These are phyloP conservation scores for Pithys albifrons DNA, from an alignment of 2,113 vertebrate genomes.

Conservation along the genomic window DNA sequence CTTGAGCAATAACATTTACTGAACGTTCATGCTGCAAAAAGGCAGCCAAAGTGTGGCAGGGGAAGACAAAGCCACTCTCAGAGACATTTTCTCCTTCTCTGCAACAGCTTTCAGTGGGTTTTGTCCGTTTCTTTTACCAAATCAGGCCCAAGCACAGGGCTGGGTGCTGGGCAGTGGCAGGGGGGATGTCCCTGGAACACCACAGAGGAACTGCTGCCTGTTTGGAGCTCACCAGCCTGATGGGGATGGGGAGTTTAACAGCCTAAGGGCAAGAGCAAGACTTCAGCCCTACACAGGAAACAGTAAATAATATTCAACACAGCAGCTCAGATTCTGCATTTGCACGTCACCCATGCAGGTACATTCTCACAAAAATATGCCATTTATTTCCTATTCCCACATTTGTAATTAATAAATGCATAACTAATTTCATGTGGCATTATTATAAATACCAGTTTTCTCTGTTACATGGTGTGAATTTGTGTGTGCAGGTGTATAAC, in stretches of 20 bases:
- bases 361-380: background rate
- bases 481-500: background rate
- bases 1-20: slow-evolving; percentile 7
- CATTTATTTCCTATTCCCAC: background rate
- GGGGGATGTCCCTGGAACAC: accelerated
- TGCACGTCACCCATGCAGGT: background rate
- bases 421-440: background rate
- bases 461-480: background rate
- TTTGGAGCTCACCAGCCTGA: background rate
- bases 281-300: background rate
- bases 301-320: background rate
- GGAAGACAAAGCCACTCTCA: background rate
- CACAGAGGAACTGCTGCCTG: background rate
- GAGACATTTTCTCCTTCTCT: background rate
- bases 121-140: background rate
- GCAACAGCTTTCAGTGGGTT: background rate
- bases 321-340: background rate
- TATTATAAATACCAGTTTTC: background rate
- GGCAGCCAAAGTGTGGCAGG: background rate
- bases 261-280: background rate
- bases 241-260: background rate
- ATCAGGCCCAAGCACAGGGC: accelerated
- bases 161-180: background rate
- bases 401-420: background rate
- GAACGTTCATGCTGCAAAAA: background rate